Percentiles rank a stretch among this genome's conserved stretches.
These are phyloP conservation scores for Penaeus japonicus DNA, from an alignment of 1,140 invertebrate species.

Conservation along the genomic window DNA sequence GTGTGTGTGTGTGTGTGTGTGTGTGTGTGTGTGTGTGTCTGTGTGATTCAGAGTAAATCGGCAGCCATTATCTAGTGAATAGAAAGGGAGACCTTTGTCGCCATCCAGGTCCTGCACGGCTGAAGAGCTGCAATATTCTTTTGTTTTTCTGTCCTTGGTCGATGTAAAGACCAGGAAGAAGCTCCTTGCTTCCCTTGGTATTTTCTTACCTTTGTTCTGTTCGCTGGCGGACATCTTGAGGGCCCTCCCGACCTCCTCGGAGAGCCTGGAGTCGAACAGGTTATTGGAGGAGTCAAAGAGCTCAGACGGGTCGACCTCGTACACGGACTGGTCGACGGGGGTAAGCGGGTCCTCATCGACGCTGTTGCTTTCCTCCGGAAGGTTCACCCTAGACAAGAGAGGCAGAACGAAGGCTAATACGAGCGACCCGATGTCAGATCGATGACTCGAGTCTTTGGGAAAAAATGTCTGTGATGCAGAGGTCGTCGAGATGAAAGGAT, in stretches of 20 bases:
- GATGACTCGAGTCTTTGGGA: not conserved
- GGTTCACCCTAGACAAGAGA: conserved; percentile 45
- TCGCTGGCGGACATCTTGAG: conserved; percentile 48
- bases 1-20: not conserved
- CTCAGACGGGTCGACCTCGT: conserved; percentile 56
- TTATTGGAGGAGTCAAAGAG: conserved; percentile 55
- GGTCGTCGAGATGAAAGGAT: no score
- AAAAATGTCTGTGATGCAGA: not conserved
- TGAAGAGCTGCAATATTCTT: no score
- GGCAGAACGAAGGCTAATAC: not conserved
- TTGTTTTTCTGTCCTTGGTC: no score
- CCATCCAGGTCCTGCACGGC: no score
- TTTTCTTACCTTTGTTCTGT: conserved; percentile 29
- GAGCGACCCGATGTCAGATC: no score
- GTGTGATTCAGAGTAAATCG: not conserved
- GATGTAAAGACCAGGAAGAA: not conserved
- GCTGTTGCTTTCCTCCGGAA: conserved; percentile 50
- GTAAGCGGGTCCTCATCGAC: conserved; percentile 4
- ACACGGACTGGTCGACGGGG: conserved; percentile 47
- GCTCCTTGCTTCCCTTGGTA: no score
- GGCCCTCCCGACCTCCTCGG: conserved; percentile 50
- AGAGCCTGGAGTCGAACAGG: conserved; percentile 43
- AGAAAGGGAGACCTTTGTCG: no score
- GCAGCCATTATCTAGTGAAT: no score
- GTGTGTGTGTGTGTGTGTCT: not conserved